Evolutionary conservation across 2,113 vertebrate genomes (phyloP).

Genomic region (Caracal caracal): DNA sequence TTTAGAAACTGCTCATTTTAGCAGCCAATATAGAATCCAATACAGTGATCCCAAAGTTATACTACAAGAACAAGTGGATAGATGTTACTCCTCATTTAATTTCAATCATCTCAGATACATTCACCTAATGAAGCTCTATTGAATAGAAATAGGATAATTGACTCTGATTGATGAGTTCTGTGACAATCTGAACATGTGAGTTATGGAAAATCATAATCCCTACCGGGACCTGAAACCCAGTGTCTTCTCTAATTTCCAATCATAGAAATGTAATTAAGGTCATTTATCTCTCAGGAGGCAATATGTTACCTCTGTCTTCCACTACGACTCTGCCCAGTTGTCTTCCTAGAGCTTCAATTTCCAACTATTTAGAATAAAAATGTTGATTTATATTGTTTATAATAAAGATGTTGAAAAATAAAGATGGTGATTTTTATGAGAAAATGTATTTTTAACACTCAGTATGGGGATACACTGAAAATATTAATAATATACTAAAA

Average conservation of each 20-base stretch:
- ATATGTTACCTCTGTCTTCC: no score
- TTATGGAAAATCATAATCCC: background rate
- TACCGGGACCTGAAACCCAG: background rate
- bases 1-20: background rate
- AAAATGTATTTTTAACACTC: background rate
- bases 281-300: background rate
- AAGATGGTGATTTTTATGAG: background rate
- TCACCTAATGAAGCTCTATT: background rate
- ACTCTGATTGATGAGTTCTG: background rate
- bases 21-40: background rate
- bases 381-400: background rate
- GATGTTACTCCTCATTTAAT: background rate
- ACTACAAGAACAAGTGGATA: background rate
- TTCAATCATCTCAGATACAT: background rate
- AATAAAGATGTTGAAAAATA: background rate
- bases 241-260: background rate
- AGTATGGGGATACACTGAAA: background rate
- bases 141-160: background rate
- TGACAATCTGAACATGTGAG: background rate
- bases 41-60: background rate
- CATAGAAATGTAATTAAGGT: background rate
- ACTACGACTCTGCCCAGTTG: background rate
- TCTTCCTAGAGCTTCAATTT: background rate
- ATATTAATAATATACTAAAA: background rate
- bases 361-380: background rate